Base-by-base conservation (phyloP, 2,888 invertebrate genomes). In the Apoda limacodes region DNA sequence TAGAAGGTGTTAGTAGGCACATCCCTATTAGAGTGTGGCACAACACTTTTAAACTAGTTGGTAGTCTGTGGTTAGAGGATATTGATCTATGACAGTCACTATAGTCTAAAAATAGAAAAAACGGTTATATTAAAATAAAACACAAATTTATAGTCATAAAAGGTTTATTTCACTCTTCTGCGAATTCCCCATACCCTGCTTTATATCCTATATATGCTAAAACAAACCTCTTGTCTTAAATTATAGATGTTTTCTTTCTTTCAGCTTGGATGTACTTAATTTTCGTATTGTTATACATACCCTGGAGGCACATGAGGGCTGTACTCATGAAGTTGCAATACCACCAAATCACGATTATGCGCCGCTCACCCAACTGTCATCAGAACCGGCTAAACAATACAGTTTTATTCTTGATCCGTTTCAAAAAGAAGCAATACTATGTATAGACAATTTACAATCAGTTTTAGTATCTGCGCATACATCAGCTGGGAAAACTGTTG, bases 401-500 rank as follows among this genome's bases (percentile, higher is more conserved):
- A 88, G 90, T 38, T 99, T 99, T 56, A 89, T 92, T 32, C 80
- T 99, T 35, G 99, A 99, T 86, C 92, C 98, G 0, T 99, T 99
- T 70, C 99, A 99, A 64, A 95, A 93, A 52, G 95, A 98, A 69
- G 97, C 98, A 1, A 92, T 98, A 41, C 70, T 92, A 28, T 99
- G 99, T 62, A 90, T 99, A 49, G 98, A 99, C 60, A 99, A 99
- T 67, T 89, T 94, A 57, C 98, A 99, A 60, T 98, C 98, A 6
- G 99, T 99, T 4, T 82, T 99, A 23, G 98, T 99, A 1, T 98
- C 99, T 2, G 99, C 99, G 5, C 99, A 99, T 61, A 99, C 99
- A 1, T 99, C 98, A 3, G 98, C 99, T 25, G 99, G 99, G 29
- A 99, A 99, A 85, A 99, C 99, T 32, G 98, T 98, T 2, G 98